A percentile compares a stretch with the other conserved stretches of the same genome.
Conservation (phyloP, 1,140 invertebrate genomes). For the Chironomus tepperi region DNA sequence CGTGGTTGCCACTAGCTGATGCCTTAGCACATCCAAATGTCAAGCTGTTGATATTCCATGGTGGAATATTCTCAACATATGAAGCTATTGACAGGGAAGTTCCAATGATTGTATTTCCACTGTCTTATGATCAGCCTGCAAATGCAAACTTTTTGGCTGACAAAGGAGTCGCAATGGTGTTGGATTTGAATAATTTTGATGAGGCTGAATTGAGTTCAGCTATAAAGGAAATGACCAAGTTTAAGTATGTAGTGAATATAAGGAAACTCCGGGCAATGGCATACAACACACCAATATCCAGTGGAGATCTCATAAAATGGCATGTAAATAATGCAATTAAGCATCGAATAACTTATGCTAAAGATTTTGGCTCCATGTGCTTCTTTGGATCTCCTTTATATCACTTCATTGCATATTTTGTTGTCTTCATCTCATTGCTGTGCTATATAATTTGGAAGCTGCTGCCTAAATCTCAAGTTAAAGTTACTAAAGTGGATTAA, state of each 20-base stretch:
- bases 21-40: not conserved
- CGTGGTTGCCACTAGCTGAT: not conserved
- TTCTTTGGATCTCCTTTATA: too few species aligned
- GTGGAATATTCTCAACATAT: too few species aligned
- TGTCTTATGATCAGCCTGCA: not conserved
- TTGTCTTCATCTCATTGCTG: too few species aligned
- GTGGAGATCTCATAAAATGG: not conserved
- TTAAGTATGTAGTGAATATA: not conserved
- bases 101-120: too few species aligned
- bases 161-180: constrained; percentile 31
- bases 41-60: too few species aligned
- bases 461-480: too few species aligned
- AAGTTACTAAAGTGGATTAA: too few species aligned
- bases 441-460: too few species aligned
- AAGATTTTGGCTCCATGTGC: too few species aligned
- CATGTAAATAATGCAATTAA: not conserved
- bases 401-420: too few species aligned
- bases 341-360: not conserved
- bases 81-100: too few species aligned
- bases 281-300: not conserved
- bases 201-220: constrained; percentile 32
- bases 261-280: not conserved
- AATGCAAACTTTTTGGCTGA: constrained; percentile 21
- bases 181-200: constrained; percentile 39
- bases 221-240: constrained; percentile 35